phyloP scores from a whole-genome alignment of 1,140 invertebrate species.

The Tetranychus cinnabarinus region DNA sequence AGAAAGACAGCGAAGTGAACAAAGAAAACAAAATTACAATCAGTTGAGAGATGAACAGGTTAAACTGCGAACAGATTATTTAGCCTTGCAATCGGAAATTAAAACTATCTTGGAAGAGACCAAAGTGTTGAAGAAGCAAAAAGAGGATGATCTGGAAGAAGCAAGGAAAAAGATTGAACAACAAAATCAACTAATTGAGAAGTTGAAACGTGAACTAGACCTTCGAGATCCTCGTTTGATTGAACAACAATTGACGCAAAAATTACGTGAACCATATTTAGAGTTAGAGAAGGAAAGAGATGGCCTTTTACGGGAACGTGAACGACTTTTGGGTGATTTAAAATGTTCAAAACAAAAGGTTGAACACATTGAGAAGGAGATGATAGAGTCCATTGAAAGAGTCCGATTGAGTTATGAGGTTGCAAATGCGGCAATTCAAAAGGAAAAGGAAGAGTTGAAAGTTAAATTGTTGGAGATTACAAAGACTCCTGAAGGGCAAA shows the following conservation, averaged over 20 bases:
- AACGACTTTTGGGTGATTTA: background rate
- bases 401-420: background rate
- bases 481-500: slow-evolving; percentile 5
- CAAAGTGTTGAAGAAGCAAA: slow-evolving; percentile 3
- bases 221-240: background rate
- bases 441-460: slow-evolving; percentile 7
- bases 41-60: slow-evolving; percentile 4
- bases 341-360: slow-evolving; percentile 5
- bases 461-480: background rate
- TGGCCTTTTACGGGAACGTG: background rate
- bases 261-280: slow-evolving; percentile 4
- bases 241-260: background rate
- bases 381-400: slow-evolving; percentile 7
- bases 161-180: background rate
- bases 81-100: slow-evolving; percentile 4
- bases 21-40: slow-evolving; percentile 4
- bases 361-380: slow-evolving; percentile 6
- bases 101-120: slow-evolving; percentile 6
- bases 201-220: background rate
- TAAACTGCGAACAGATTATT: slow-evolving; percentile 5
- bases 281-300: slow-evolving; percentile 1
- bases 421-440: slow-evolving; percentile 2
- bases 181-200: slow-evolving; percentile 1
- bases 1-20: slow-evolving; percentile 7
- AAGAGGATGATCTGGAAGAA: slow-evolving; percentile 3